Evolutionary conservation across 2,113 vertebrate genomes (phyloP).

Genomic region (Nesospiza acunhae): DNA sequence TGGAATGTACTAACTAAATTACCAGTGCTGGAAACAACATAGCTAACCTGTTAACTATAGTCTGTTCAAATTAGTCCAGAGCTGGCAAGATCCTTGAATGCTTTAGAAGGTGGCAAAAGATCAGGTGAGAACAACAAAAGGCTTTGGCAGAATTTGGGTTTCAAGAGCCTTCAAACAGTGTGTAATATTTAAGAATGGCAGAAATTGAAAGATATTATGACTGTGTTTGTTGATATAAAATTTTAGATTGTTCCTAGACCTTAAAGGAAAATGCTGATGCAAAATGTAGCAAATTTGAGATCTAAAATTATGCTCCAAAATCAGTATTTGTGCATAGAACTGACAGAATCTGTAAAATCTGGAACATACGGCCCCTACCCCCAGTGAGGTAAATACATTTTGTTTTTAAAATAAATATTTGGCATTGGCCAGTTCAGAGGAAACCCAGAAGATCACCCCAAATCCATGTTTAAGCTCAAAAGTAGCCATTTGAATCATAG

Average conservation of each 20-base stretch:
- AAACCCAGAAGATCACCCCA: neutral
- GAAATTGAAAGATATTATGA: neutral
- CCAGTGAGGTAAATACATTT: neutral
- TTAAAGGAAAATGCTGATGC: neutral
- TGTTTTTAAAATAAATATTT: neutral
- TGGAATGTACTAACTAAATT: neutral
- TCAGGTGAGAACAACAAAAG: neutral
- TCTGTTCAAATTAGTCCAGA: neutral
- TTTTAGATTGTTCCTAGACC: neutral
- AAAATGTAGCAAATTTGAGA: neutral
- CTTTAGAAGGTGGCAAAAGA: neutral
- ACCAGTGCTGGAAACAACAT: neutral
- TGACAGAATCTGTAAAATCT: neutral
- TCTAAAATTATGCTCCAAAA: neutral
- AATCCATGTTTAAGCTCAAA: neutral
- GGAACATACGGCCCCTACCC: accelerated
- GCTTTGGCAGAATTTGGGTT: neutral
- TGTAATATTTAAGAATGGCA: neutral
- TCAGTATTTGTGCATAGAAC: neutral
- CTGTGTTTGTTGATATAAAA: neutral
- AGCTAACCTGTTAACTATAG: neutral
- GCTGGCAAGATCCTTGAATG: neutral
- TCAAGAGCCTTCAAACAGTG: neutral
- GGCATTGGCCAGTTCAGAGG: neutral
- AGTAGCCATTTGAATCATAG: neutral